These are phyloP conservation scores for silkworm (Bombyx mori) DNA, from an alignment of 1,140 invertebrate species.

Conservation along the genomic window DNA sequence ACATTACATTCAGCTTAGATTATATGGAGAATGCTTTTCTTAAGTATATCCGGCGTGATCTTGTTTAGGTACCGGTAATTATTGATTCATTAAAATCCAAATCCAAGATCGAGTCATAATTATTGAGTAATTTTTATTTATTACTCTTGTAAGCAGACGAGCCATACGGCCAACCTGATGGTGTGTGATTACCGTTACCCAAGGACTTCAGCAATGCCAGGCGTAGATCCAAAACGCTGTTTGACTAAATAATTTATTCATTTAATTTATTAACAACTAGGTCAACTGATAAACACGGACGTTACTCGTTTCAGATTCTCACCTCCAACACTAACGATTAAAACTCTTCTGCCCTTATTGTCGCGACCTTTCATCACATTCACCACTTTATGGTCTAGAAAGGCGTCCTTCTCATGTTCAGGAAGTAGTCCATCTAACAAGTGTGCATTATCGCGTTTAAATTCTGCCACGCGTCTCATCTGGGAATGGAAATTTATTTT, in stretches of 20 bases:
- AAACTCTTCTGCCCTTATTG: conserved; percentile 75
- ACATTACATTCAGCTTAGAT: neutral
- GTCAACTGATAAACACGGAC: too few relatives aligned
- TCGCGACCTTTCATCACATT: conserved; percentile 81
- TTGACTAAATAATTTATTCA: neutral
- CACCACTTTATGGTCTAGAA: conserved; percentile 79
- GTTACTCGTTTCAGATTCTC: conserved; percentile 12
- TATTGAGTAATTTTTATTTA: too few relatives aligned
- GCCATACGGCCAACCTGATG: neutral
- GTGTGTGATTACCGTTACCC: neutral
- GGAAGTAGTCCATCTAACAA: conserved; percentile 77
- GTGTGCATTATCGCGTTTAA: conserved; percentile 78
- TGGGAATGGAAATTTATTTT: conserved; percentile 32
- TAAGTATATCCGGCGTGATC: neutral
- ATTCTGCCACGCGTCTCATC: conserved; percentile 82
- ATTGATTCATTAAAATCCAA: too few relatives aligned
- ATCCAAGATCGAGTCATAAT: too few relatives aligned
- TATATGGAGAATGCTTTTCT: neutral
- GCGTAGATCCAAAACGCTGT: neutral
- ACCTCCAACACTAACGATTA: conserved; percentile 75
- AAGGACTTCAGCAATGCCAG: neutral
- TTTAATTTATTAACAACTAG: too few relatives aligned
- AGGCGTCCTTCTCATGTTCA: conserved; percentile 75
- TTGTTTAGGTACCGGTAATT: too few relatives aligned
- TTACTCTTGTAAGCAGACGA: too few relatives aligned